Conservation (phyloP, 2,888 invertebrate genomes). For the Lasioglossum figueresi region DNA sequence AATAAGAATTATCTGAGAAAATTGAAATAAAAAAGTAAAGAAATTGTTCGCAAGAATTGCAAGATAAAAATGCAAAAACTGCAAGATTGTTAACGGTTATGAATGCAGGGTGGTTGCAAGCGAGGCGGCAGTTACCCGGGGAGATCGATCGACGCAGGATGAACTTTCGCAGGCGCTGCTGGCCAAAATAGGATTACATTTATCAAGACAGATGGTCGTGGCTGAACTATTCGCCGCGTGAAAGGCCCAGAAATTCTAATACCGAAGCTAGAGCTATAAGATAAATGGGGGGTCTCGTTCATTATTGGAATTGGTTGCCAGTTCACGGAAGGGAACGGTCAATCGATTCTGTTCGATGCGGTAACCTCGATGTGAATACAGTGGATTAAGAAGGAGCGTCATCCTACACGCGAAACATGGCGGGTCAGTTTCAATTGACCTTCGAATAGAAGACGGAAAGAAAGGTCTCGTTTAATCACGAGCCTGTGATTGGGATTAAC, state of each 20-base stretch:
- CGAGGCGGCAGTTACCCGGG: background rate
- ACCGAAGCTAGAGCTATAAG: background rate
- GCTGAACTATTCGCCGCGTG: background rate
- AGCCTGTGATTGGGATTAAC: background rate
- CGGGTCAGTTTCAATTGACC: background rate
- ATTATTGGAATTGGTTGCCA: background rate
- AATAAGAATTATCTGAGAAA: no score
- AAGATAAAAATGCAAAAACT: no score
- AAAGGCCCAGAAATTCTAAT: background rate
- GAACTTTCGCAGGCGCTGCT: background rate
- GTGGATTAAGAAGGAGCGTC: background rate
- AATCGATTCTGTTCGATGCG: background rate
- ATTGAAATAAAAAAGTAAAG: no score
- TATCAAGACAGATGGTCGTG: background rate
- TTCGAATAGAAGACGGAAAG: background rate
- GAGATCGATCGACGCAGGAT: background rate
- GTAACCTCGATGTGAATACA: background rate
- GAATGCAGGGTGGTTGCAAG: background rate
- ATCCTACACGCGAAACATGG: background rate
- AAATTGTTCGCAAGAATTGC: no score
- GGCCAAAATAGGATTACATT: background rate
- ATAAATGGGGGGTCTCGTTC: background rate
- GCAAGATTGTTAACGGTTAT: background rate
- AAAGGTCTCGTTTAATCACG: background rate
- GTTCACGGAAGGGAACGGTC: background rate